A percentile compares a stretch with the other conserved stretches of the same genome.
phyloP scores from a whole-genome alignment of 1,140 invertebrate species.

The Chlorops oryzae region DNA sequence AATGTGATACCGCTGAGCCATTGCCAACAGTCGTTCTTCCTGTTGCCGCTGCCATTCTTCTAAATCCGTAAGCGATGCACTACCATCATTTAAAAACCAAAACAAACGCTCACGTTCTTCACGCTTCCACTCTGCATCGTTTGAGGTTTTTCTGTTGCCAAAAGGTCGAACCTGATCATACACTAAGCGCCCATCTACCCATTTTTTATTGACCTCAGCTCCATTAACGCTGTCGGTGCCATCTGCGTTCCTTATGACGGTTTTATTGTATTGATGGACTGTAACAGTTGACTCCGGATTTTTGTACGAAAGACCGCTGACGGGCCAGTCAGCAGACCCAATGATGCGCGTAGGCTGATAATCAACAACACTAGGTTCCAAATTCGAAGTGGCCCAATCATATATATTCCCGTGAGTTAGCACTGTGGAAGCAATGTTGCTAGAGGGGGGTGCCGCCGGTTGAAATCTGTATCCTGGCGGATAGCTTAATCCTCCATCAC shows the following conservation, averaged over 20 bases:
- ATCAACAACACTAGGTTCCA: constrained; percentile 31
- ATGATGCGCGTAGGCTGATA: constrained; percentile 33
- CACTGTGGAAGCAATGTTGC: constrained; percentile 19
- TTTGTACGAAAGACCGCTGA: too few species aligned
- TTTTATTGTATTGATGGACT: constrained; percentile 29
- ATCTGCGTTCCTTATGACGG: constrained; percentile 27
- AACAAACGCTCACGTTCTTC: constrained; percentile 43
- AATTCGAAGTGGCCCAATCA: constrained; percentile 28
- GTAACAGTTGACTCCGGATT: constrained; percentile 22
- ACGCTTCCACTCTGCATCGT: constrained; percentile 40
- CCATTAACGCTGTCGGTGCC: constrained; percentile 33
- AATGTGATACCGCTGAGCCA: constrained; percentile 31
- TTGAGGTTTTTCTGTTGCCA: constrained; percentile 21
- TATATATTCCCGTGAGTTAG: constrained; percentile 24
- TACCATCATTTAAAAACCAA: constrained; percentile 27
- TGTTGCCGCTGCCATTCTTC: constrained; percentile 42
- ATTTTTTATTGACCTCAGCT: constrained; percentile 28
- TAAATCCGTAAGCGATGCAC: constrained; percentile 23
- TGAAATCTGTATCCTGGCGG: constrained; percentile 9
- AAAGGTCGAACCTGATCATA: constrained; percentile 31
- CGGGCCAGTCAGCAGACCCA: too few species aligned
- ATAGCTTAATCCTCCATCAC: constrained; percentile 5
- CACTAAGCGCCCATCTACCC: constrained; percentile 36
- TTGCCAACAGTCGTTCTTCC: constrained; percentile 33
- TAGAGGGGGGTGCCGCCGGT: background rate